Evolutionary conservation across 2,797 vertebrate genomes (phyloP), one percentile per base, ranked within the genome.

Genomic region (Sebastes goodei): DNA sequence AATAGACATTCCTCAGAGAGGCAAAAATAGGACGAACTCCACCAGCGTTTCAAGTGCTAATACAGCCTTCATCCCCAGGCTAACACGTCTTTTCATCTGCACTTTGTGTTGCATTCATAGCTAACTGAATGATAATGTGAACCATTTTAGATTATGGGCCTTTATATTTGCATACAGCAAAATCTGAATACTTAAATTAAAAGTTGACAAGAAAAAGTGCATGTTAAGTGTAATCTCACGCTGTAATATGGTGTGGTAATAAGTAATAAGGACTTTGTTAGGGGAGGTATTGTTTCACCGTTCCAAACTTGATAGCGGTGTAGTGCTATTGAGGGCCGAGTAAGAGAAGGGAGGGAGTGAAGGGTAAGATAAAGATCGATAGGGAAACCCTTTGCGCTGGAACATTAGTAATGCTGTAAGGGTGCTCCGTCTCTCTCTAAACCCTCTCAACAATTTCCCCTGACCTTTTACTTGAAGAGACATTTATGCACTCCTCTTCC

Each of bases 401-500:
- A 88, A 82, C 81, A 86, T 93, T 76, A 89, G 82, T 42, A 14
- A 86, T 83, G 83, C 85, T 78, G 64, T 66, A 53, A 87, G 86
- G 86, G 86, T 49, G 81, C 69, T 78, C 74, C 55, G 3, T 70
- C 77, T 84, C 77, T 60, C 84, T 88, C 66, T 66, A 80, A 88
- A 90, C 42, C 71, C 70, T 82, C 85, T 88, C 74, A 71, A 85
- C 81, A 70, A 62, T 78, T 79, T 81, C 29, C 75, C 64, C 81
- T 89, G 86, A 92, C 86, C 87, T 89, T 92, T 94, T 89, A 88
- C 84, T 88, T 89, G 83, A 89, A 83, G 78, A 92, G 86, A 84
- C 83, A 9, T 90, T 94, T 81, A 91, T 84, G 82, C 76, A 86
- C 87, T 87, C 71, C 77, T 79, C 55, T 78, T 69, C 74, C 82